A percentile compares a stretch with the other conserved stretches of the same genome.
Evolutionary conservation across 2,888 invertebrate species (phyloP).

Genomic region (Leptura quadrifasciata): DNA sequence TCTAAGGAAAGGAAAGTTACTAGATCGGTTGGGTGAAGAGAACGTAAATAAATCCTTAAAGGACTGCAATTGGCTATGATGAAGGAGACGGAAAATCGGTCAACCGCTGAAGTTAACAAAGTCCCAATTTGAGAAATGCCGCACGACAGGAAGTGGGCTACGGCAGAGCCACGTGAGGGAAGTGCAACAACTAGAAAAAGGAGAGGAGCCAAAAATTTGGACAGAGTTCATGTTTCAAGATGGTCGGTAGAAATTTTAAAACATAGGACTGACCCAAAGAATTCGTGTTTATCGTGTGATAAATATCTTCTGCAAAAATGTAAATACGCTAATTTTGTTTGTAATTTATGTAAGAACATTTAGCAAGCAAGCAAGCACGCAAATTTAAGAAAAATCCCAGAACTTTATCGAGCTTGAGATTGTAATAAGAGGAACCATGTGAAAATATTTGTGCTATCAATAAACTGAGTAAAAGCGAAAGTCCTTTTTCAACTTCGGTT

Average conservation of each 20-base stretch:
- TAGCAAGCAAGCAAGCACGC: neutral
- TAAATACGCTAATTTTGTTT: neutral
- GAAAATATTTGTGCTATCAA: neutral
- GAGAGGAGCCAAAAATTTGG: no score
- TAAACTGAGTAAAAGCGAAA: neutral
- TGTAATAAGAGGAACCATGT: neutral
- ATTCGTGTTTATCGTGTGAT: neutral
- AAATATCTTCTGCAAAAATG: neutral
- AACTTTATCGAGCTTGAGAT: neutral
- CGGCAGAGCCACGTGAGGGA: no score
- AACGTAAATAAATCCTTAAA: no score
- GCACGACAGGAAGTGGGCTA: no score
- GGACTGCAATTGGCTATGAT: no score
- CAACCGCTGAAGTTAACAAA: no score
- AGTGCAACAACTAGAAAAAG: no score
- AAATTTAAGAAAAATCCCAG: neutral
- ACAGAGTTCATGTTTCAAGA: neutral
- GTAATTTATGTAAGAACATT: neutral
- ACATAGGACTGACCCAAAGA: neutral
- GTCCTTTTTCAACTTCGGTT: neutral
- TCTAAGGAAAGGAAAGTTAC: no score
- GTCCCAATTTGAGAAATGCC: no score
- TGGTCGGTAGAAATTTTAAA: neutral
- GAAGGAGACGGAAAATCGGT: no score
- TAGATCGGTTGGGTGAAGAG: no score